phyloP scores from a whole-genome alignment of 2,113 vertebrate species.

The Rostratula benghalensis region DNA sequence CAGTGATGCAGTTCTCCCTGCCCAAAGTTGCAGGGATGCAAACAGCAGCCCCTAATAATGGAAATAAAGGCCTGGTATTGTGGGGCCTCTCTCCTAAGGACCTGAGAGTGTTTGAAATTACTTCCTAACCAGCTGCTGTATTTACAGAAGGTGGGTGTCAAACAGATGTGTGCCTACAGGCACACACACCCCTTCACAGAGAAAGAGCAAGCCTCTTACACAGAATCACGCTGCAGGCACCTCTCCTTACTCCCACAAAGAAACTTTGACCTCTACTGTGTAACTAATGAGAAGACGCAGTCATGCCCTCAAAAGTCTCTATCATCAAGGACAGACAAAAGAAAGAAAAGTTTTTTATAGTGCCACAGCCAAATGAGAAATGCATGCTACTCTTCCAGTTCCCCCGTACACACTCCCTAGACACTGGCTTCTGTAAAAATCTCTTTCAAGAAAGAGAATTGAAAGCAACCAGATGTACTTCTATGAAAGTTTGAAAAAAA shows the following conservation, averaged over 20 bases:
- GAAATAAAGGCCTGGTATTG: background rate
- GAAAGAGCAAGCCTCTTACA: background rate
- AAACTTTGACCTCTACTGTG: background rate
- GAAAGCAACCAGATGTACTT: background rate
- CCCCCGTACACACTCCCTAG: background rate
- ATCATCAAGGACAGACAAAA: background rate
- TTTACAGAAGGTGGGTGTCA: background rate
- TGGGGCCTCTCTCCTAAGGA: background rate
- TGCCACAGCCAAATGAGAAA: background rate
- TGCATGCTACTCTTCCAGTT: background rate
- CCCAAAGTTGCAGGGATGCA: background rate
- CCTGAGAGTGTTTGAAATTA: too few relatives aligned
- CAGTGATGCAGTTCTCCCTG: background rate
- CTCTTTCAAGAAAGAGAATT: background rate
- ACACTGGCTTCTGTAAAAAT: background rate
- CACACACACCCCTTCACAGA: background rate
- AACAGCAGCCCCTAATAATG: background rate
- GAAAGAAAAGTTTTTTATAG: background rate
- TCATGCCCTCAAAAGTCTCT: background rate
- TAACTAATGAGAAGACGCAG: background rate
- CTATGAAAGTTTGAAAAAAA: background rate
- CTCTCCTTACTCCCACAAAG: background rate
- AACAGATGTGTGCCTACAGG: background rate
- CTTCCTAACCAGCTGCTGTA: too few relatives aligned
- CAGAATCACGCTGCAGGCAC: background rate